These are phyloP conservation scores for Hypsopygia costalis DNA, from an alignment of 2,888 invertebrate species.

Conservation along the genomic window DNA sequence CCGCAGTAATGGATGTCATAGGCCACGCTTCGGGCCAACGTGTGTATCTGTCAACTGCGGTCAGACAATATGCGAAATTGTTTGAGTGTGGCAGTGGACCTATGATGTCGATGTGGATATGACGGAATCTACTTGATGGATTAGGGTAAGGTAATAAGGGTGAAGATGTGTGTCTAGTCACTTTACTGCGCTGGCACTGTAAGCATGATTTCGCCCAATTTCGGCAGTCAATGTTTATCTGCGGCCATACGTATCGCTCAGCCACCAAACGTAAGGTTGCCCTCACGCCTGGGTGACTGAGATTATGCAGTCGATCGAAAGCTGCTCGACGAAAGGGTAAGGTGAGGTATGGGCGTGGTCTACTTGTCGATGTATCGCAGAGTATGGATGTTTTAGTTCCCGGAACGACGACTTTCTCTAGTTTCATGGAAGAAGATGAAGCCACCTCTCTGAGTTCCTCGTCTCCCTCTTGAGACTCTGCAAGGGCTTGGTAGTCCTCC, in stretches of 20 bases:
- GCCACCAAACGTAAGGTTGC: constrained; percentile 24
- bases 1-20: constrained; percentile 17
- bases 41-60: constrained; percentile 31
- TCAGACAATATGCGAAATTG: constrained; percentile 19
- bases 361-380: constrained; percentile 17
- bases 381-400: constrained; percentile 11
- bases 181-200: constrained; percentile 31
- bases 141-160: constrained; percentile 14
- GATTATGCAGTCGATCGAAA: constrained; percentile 16
- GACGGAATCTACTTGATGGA: constrained; percentile 16
- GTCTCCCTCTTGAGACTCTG: constrained; percentile 14
- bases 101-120: constrained; percentile 44
- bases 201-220: constrained; percentile 33
- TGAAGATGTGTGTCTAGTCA: constrained; percentile 15
- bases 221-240: constrained; percentile 30
- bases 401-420: constrained; percentile 11
- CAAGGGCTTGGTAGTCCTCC: constrained; percentile 12
- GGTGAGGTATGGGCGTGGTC: constrained; percentile 16
- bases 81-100: constrained; percentile 24
- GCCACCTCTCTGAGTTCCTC: constrained; percentile 11
- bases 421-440: constrained; percentile 11
- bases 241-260: constrained; percentile 42
- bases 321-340: constrained; percentile 5
- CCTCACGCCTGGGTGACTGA: constrained; percentile 19
- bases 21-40: constrained; percentile 24